Evolutionary conservation across 2,113 vertebrate genomes (phyloP), one percentile per base, ranked within the genome.

Genomic region (Spizaetus ornatus): DNA sequence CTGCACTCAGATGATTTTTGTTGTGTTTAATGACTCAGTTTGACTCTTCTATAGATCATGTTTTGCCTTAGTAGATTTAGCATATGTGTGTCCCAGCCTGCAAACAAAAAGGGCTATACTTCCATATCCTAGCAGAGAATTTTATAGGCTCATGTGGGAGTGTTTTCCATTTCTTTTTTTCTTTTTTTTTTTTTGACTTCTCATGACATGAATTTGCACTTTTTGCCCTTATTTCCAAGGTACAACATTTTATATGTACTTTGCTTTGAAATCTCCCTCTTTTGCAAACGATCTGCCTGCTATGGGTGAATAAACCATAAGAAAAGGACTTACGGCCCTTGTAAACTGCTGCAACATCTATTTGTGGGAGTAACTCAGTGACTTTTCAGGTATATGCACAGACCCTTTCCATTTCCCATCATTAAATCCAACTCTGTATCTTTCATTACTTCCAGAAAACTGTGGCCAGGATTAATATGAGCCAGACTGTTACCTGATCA

Each of bases 211-310:
- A 67, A 63, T 74, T 48, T 3, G 4, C 36, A 13, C 21, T 55
- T 25, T 31, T 45, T 50, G 8, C 9, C 17, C 13, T 22, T 12
- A 16, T 71, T 36, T 74, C 23, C 31, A 45, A 29, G 86, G 14
- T 66, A 21, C 7, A 48, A 31, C 10, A 12, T 12, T 53, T 65
- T n/a, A 27, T 62, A 65, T 15, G 13, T 43, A 32, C 11, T 32
- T 31, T 29, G 5, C 59, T 62, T 50, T 58, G 36, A 56, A 69
- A 34, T 50, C 8, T 56, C 59, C 17, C 10, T 38, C 31, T 78
- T 48, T 16, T 0, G 2, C 59, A 67, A 78, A 19, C 0, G 0
- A 29, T 32, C 27, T 42, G 42, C 25, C 16, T 42, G 32, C 43
- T 53, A 5, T 40, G 61, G 25, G 13, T 32, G 25, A 69, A 43